Base-by-base conservation (phyloP, 2,113 vertebrate genomes). In the Andinoacara biseriatus region DNA sequence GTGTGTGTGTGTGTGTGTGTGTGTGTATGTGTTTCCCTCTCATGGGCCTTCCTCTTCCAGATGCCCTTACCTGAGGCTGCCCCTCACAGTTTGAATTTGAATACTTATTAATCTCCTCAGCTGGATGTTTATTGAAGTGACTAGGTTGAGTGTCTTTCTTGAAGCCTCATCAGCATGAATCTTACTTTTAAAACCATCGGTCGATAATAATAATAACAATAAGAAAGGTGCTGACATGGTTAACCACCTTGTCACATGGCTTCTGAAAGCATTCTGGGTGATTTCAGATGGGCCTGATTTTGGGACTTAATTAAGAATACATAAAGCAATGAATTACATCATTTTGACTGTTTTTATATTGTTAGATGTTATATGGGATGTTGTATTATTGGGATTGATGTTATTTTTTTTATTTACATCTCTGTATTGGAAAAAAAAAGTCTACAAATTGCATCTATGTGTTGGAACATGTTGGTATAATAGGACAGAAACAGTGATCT, bases 51-150 rank as follows among this genome's bases (percentile, higher is more conserved):
- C n/a, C 11, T n/a, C 40, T 26, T 29, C 76, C 3, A 63, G 59
- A 63, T 63, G 31, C n/a, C 59, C 29, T 63, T 78, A 63, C 59
- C 43, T 63, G 46, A 78, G 59, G 31, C 76, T 63, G 13, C 43
- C 22, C 17, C 17, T 49, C 58, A 78, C 54, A 58, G 61, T 61
- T 38, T 90, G 59, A 63, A 54, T 82, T 59, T 85, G 5, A 78
- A 78, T 80, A 80, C 33, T 69, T 59, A 76, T 87, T 76, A 49
- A 84, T 75, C n/a, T 81, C 33, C 74, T 81, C 74, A 72, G 82
- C 49, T 87, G 80, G 76, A 67, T 81, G 67, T 89, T 85, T 58
- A 78, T 60, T 58, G 5, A 80, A 85, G 43, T 60, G n/a, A n/a
- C 67, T 18, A 54, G 35, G 11, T 29, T 54, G 43, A 35, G 11